Base-by-base conservation (phyloP, 2,797 vertebrate species). In the Sebastes diaconus region DNA sequence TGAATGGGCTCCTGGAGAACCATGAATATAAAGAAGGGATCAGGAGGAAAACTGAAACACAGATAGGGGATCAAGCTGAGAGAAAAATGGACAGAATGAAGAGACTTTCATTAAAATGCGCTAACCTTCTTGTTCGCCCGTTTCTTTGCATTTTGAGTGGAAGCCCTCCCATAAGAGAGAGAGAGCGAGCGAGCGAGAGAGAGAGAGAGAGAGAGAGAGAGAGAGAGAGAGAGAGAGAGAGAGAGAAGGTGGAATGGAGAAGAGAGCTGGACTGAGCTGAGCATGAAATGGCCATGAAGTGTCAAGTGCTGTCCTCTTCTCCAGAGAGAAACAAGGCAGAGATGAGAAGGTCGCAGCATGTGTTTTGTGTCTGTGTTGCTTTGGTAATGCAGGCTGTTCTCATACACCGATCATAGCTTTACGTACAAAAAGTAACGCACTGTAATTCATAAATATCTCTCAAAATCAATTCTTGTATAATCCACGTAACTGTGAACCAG, bases 71-170 rank as follows among this genome's bases (percentile, higher is more conserved):
- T 84, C 77, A 79, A 80, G 76, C 27, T 75, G 52, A 68, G 55
- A 69, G 58, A 77, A 75, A 84, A 73, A 30, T 61, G 46, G 75
- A 74, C 24, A 60, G 74, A 77, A 55, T 13, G 22, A 39, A 76
- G 66, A 46, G 46, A 34, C 54, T 75, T 61, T 70, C 25, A 88
- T 83, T 90, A 69, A 84, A 87, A 91, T 88, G 42, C 18, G 4
- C 29, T 66, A 81, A 82, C 75, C 81, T 84, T 84, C 69, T 72
- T 46, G 69, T 75, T 85, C 3, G 2, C 64, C 71, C 6, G 0
- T 82, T 69, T 82, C 65, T 77, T 78, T 81, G 85, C 78, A 87
- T 90, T 84, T 84, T 77, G 70, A 88, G 81, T 70, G 60, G 83
- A 83, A 78, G 66, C 36, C 20, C 68, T 78, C 81, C n/a, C 4